These are phyloP conservation scores for Drosophila littoralis DNA, from an alignment of 1,140 invertebrate species.

Conservation along the genomic window DNA sequence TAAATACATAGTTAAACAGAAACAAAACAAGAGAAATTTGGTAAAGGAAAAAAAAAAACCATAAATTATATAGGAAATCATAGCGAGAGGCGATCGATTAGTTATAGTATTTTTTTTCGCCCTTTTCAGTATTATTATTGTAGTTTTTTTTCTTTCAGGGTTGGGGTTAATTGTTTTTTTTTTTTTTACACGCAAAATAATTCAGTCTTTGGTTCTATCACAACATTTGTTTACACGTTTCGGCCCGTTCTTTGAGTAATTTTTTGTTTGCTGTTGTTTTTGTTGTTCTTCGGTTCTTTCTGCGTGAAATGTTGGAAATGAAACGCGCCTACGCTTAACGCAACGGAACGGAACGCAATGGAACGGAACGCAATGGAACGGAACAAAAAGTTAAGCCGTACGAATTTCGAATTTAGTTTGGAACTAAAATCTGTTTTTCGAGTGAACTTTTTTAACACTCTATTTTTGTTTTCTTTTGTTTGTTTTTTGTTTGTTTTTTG, in stretches of 20 bases:
- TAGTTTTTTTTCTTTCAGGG: constrained; percentile 9
- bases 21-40: constrained; percentile 9
- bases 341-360: constrained; percentile 42
- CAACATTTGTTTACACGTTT: constrained; percentile 84
- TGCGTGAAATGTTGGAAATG: constrained; percentile 63
- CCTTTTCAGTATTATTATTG: constrained; percentile 10
- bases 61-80: constrained; percentile 47
- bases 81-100: constrained; percentile 63
- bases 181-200: constrained; percentile 78
- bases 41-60: constrained; percentile 18
- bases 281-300: constrained; percentile 36
- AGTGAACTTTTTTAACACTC: constrained; percentile 52
- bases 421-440: constrained; percentile 63
- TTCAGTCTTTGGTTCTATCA: constrained; percentile 85
- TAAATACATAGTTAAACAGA: constrained; percentile 58
- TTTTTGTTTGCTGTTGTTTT: constrained; percentile 29
- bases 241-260: constrained; percentile 60
- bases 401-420: constrained; percentile 76
- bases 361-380: constrained; percentile 63
- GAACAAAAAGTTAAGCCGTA: constrained; percentile 73
- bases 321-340: constrained; percentile 42
- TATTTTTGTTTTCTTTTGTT: constrained; percentile 26
- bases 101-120: constrained; percentile 20
- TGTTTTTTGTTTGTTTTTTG: constrained; percentile 17
- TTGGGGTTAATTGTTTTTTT: constrained; percentile 18